Percentiles rank a stretch among this genome's conserved stretches.
phyloP scores from a whole-genome alignment of 1,140 invertebrate genomes.

The Proctacanthus coquilletti region DNA sequence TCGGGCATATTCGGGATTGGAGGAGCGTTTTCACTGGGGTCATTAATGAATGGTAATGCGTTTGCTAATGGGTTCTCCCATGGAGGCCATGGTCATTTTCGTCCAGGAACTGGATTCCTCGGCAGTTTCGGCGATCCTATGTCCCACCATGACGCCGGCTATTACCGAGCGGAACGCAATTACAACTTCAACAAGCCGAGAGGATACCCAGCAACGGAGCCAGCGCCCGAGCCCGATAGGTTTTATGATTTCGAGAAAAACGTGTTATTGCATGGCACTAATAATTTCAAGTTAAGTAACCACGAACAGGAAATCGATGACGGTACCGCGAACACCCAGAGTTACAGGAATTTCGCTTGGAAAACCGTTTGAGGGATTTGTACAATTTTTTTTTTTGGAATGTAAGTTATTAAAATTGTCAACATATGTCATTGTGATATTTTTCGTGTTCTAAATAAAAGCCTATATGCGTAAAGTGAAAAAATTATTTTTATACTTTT shows the following conservation, averaged over 20 bases:
- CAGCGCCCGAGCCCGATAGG: conserved; percentile 11
- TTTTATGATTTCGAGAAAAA: conserved; percentile 26
- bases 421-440: no score
- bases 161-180: conserved; percentile 17
- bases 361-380: no score
- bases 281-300: no score
- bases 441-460: no score
- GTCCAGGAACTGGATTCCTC: not conserved
- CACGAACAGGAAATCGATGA: no score
- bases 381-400: no score
- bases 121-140: conserved; percentile 9
- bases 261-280: conserved; percentile 9
- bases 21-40: conserved; percentile 12
- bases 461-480: no score
- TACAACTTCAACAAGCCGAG: conserved; percentile 18
- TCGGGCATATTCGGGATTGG: conserved; percentile 46
- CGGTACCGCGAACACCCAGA: no score
- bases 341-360: no score
- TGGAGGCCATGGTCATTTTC: not conserved
- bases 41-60: not conserved
- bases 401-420: no score
- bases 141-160: conserved; percentile 15
- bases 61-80: conserved; percentile 5
- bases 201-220: conserved; percentile 2
- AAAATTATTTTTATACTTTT: no score